Evolutionary conservation across 2,888 invertebrate species (phyloP).

Genomic region (Idaea straminata): DNA sequence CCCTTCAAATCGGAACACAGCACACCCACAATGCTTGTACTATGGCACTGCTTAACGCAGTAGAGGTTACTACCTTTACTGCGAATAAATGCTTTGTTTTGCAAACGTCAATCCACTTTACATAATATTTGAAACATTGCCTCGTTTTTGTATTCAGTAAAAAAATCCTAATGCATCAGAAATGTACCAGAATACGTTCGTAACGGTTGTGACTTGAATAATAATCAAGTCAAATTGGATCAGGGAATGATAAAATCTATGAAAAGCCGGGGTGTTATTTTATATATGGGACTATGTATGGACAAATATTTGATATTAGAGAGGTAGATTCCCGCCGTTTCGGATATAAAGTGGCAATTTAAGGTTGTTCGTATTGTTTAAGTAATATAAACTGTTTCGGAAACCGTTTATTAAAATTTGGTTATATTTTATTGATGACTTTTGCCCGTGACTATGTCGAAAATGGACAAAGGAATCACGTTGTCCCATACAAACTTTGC

Average conservation of each 20-base stretch:
- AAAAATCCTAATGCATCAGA: constrained; percentile 65
- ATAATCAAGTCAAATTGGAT: constrained; percentile 74
- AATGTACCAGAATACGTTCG: constrained; percentile 66
- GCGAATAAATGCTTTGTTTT: constrained; percentile 14
- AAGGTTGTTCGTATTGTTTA: too few species aligned
- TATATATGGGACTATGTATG: constrained; percentile 27
- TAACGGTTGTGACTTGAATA: constrained; percentile 67
- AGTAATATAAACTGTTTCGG: too few species aligned
- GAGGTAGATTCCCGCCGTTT: too few species aligned
- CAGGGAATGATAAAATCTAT: constrained; percentile 59
- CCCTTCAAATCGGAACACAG: too few species aligned
- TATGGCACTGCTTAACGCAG: too few species aligned
- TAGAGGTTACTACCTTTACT: not conserved
- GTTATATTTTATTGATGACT: too few species aligned
- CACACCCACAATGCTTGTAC: too few species aligned
- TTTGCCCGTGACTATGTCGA: too few species aligned
- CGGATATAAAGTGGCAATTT: too few species aligned
- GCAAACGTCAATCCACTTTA: constrained; percentile 29
- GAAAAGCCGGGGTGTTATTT: constrained; percentile 32
- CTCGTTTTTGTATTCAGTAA: constrained; percentile 34
- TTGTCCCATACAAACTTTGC: too few species aligned
- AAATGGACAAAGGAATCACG: too few species aligned
- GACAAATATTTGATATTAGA: constrained; percentile 2
- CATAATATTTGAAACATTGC: constrained; percentile 31
- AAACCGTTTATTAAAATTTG: too few species aligned